Evolutionary conservation across 2,888 invertebrate species (phyloP).

Genomic region (Hirtodrosophila duncani): DNA sequence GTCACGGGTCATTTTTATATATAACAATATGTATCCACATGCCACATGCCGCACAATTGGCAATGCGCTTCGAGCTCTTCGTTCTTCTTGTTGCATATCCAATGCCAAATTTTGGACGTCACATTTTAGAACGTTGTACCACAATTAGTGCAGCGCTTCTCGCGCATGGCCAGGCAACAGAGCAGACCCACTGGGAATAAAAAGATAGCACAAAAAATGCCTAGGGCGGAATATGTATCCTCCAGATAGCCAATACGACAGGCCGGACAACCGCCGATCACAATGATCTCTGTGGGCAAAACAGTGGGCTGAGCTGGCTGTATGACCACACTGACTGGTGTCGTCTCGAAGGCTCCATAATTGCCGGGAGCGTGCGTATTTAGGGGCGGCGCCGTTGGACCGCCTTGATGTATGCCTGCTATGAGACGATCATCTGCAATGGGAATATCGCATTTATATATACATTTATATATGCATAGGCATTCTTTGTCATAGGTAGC

Average conservation of each 20-base stretch:
- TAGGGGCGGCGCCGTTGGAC: conserved; percentile 46
- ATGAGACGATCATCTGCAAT: conserved; percentile 42
- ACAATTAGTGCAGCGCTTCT: conserved; percentile 91
- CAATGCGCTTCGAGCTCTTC: no score
- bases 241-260: conserved; percentile 92
- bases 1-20: conserved; percentile 11
- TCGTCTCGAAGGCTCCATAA: conserved; percentile 79
- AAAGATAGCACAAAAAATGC: conserved; percentile 83
- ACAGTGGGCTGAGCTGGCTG: conserved; percentile 79
- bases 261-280: conserved; percentile 92
- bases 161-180: conserved; percentile 90
- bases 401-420: conserved; percentile 54
- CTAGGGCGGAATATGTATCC: conserved; percentile 91
- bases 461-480: no score
- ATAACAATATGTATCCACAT: conserved; percentile 21
- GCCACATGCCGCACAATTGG: conserved; percentile 6
- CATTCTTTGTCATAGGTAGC: no score
- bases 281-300: conserved; percentile 86
- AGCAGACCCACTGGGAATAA: conserved; percentile 90
- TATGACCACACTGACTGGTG: conserved; percentile 81
- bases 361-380: conserved; percentile 78
- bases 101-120: neutral
- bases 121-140: conserved; percentile 84
- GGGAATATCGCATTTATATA: conserved; percentile 4
- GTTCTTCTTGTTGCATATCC: no score